A percentile compares a stretch with the other conserved stretches of the same genome.
These are phyloP conservation scores for Clamator glandarius DNA, from an alignment of 2,797 vertebrate species.

Conservation along the genomic window DNA sequence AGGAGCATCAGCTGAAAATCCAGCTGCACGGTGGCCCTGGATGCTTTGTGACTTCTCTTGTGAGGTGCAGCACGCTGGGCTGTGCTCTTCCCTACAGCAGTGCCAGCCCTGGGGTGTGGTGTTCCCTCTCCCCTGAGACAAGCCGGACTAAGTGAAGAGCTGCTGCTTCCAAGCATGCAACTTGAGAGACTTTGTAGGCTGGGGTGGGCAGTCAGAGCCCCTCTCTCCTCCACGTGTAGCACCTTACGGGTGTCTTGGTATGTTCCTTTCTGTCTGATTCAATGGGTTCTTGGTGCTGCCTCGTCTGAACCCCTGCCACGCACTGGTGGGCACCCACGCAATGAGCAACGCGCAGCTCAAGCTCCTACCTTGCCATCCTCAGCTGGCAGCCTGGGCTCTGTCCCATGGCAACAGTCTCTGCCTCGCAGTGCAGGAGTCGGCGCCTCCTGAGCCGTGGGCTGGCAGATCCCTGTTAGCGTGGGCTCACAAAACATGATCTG, in stretches of 20 bases:
- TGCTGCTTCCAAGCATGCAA: background rate
- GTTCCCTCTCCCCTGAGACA: background rate
- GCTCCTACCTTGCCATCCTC: too few relatives aligned
- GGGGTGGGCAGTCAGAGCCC: background rate
- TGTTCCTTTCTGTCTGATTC: rapidly evolving
- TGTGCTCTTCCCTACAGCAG: background rate
- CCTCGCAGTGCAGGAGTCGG: background rate
- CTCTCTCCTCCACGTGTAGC: background rate
- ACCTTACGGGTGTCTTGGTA: background rate
- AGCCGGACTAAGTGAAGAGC: background rate
- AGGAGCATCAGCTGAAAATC: background rate
- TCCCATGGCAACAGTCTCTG: background rate
- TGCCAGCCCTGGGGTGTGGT: background rate
- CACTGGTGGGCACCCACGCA: background rate
- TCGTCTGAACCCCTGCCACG: rapidly evolving
- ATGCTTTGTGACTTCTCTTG: background rate
- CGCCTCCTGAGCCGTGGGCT: background rate
- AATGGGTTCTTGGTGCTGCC: background rate
- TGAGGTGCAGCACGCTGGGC: rapidly evolving
- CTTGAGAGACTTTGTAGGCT: rapidly evolving
- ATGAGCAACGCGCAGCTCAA: too few relatives aligned
- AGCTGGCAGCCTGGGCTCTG: background rate
- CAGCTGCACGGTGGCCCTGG: background rate
- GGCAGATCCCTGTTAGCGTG: background rate
- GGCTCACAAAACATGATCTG: too few relatives aligned